Base-by-base conservation (phyloP, 2,888 invertebrate genomes). In the Osedax frankpressi region DNA sequence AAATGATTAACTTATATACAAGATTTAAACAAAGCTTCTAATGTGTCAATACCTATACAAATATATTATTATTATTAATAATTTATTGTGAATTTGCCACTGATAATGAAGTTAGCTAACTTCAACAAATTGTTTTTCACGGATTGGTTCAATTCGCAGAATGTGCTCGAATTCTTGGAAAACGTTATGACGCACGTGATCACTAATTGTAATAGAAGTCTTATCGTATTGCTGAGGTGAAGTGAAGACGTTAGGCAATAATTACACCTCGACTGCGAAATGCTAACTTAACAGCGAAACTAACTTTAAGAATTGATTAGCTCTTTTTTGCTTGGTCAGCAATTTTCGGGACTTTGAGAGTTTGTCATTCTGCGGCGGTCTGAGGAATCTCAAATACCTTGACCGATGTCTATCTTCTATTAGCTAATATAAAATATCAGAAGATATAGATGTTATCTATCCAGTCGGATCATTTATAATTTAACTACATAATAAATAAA, bases 281-380 rank as follows among this genome's bases (percentile, higher is more conserved):
- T 44, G 19, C 19, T 44, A 44, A 44, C 19, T 11, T 44, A 11
- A 44, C 19, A 11, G 44, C 19, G 19, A 44, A 11, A 44, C 44
- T 44, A 44, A 44, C 44, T 44, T 6, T 44, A 44, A 44, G 19
- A 44, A 44, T 44, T 44, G 44, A 44, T 44, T 44, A 1, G 82
- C 81, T 70, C 81, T 81, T 71, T 80, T 82, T 76, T 84, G 81
- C 75, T 82, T 83, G 75, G 44, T 44, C 19, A 11, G 44, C 19
- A 44, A 19, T 73, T 82, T 83, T 62, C 83, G 77, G 0, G 83
- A 79, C 74, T 82, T 81, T 30, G 81, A 81, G 65, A 84, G 79
- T 63, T 81, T 79, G 74, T 82, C 82, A 75, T 83, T 83, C 73
- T 83, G 82, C 3, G 83, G 83, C 3, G 84, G 84, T 70, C 84